These are phyloP conservation scores for Limnephilus lunatus DNA, from an alignment of 2,888 invertebrate species.

Conservation along the genomic window DNA sequence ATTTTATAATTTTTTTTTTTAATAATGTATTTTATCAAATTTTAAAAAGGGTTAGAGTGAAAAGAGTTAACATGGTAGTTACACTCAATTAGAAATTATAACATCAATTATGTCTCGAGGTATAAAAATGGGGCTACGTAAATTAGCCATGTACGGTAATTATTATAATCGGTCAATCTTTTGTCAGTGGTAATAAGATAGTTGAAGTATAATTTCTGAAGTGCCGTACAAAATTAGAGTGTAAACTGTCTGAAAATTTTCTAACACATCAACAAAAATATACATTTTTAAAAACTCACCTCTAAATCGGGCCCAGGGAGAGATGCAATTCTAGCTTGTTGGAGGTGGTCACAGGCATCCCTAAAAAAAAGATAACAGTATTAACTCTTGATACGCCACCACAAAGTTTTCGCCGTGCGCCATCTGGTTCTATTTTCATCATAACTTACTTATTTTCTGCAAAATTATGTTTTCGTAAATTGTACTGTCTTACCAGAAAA, in stretches of 20 bases:
- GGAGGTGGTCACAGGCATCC: conserved; percentile 82
- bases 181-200: background rate
- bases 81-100: background rate
- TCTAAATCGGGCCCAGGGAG: conserved; percentile 97
- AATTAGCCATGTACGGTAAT: background rate
- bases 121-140: background rate
- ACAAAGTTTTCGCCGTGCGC: no score
- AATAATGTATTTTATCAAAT: background rate
- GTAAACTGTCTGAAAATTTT: background rate
- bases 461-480: no score
- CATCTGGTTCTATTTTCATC: no score
- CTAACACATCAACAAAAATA: background rate
- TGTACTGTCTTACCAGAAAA: no score
- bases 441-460: no score
- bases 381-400: no score
- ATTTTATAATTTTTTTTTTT: no score
- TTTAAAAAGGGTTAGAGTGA: background rate
- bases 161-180: background rate
- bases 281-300: conserved; percentile 77
- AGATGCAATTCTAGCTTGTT: conserved; percentile 82
- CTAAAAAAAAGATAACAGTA: conserved; percentile 70
- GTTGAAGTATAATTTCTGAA: background rate
- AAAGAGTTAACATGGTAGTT: background rate
- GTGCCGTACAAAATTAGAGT: background rate
- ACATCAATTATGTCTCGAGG: background rate